Base-by-base conservation (phyloP, 2,888 invertebrate genomes). In the Microplitis manilae region DNA sequence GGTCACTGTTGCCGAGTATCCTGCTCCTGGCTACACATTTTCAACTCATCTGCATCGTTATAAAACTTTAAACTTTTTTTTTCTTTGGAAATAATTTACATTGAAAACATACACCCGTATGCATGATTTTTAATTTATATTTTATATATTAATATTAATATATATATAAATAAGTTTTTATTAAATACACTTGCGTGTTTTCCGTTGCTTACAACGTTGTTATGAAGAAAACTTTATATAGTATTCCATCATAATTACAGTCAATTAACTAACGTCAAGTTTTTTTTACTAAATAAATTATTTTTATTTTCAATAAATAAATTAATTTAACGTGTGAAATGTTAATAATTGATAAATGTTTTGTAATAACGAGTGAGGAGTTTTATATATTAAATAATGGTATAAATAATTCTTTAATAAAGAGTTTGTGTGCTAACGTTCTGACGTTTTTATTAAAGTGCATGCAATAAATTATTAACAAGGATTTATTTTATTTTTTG, bases 1-100 rank as follows among this genome's bases (percentile, higher is more conserved):
- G 73, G 73, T 73, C 73, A 73, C 59, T 71, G 38, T 39, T 71
- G 39, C n/a, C 4, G n/a, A 61, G 38, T 17, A 59, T 71, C 38
- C 60, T 15, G 39, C 39, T 30, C 6, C 59, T 7, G 38, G 38
- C 30, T 71, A 59, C 30, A n/a, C n/a, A 59, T 70, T 60, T 60
- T 60, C 68, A 68, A 50, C 41, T 68, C 17, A 40, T 68, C 59
- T 60, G 20, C 60, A 62, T 15, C 62, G 20, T n/a, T 62, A 59
- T 30, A 41, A 13, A 68, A 59, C 8, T 59, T 69, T 20, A 8
- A 69, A 62, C 62, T 62, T 17, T 6, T 62, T 50, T 50, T 50
- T 50, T 30, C 30, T 30, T 30, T 30, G 0, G 0, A 50, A 50
- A 50, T 50, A 50, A 50, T 50, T 50, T 50, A 13, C 50, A 50